Evolutionary conservation across 1,140 invertebrate genomes (phyloP), one percentile per base, ranked within the genome.

Genomic region (Nautilus pompilius): DNA sequence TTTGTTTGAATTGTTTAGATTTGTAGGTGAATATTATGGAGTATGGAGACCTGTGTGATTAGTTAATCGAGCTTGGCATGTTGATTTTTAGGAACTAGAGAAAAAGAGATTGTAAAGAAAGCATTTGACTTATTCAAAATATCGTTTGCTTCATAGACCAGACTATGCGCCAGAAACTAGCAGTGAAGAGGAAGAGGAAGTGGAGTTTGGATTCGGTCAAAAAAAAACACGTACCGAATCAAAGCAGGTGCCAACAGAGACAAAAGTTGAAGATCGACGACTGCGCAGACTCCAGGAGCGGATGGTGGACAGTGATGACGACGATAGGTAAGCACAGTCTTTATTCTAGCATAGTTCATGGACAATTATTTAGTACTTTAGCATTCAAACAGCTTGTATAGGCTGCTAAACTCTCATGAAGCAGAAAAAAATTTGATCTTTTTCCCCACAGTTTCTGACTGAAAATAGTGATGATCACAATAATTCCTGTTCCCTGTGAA

Each of bases 121-220:
- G n/a, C n/a, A n/a, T n/a, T n/a, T n/a, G n/a, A n/a, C n/a, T 5
- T 8, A 28, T 30, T 59, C n/a, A 33, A 15, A n/a, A n/a, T n/a
- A 6, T 72, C 67, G 62, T 54, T n/a, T n/a, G n/a, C n/a, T n/a
- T n/a, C n/a, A n/a, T n/a, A 80, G 78, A 57, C 82, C 81, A 49
- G 80, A 80, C 49, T 83, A 78, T 75, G 82, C 82, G 0, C 76
- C 78, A 49, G 74, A 81, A n/a, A 73, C 70, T 30, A 84, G 87
- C 29, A 88, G 89, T 68, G 86, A 87, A 64, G 86, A 87, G 65
- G 85, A 83, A 62, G 83, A 80, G 66, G 75, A 77, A 41, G 67
- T 70, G 32, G 75, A 79, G 55, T 74, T 80, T 65, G 66, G 70
- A 29, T 63, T 74, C 59, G 65, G 49, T 10, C 53, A 46, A 22